Evolutionary conservation across 2,797 vertebrate genomes (phyloP).

Genomic region (Tragelaphus eurycerus): DNA sequence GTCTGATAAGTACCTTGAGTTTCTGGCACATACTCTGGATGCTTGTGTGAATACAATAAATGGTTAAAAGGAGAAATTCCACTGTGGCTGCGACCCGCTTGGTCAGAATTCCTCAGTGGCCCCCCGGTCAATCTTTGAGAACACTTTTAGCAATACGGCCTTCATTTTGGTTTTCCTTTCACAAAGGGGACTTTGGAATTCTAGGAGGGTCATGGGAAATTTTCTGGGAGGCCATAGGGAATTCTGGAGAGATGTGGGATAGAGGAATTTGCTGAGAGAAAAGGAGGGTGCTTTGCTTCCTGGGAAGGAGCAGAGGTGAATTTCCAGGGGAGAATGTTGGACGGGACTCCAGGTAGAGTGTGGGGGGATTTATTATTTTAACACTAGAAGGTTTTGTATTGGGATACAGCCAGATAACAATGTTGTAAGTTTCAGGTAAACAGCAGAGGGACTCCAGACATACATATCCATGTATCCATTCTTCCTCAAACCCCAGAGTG

Average conservation of each 20-base stretch:
- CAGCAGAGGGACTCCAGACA: no score
- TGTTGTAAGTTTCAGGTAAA: no score
- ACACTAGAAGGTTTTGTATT: neutral
- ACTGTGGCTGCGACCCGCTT: neutral
- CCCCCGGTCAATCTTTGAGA: neutral
- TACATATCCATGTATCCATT: no score
- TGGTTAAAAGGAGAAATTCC: neutral
- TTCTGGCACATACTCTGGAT: neutral
- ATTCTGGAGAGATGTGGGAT: neutral
- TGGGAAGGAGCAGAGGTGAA: neutral
- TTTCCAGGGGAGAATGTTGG: neutral
- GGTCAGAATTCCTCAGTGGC: neutral
- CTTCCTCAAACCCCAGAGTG: no score
- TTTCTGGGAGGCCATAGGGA: neutral
- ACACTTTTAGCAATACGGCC: neutral
- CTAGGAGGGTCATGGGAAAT: neutral
- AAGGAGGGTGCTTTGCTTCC: neutral
- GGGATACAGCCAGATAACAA: neutral
- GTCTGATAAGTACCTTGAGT: neutral
- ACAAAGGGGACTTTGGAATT: neutral
- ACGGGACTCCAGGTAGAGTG: neutral
- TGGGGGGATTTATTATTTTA: neutral
- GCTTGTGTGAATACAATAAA: fast-evolving
- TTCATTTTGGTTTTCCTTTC: neutral
- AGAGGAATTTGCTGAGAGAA: neutral